Conservation (phyloP, 1,140 invertebrate species). For the Drosophila cardini region DNA sequence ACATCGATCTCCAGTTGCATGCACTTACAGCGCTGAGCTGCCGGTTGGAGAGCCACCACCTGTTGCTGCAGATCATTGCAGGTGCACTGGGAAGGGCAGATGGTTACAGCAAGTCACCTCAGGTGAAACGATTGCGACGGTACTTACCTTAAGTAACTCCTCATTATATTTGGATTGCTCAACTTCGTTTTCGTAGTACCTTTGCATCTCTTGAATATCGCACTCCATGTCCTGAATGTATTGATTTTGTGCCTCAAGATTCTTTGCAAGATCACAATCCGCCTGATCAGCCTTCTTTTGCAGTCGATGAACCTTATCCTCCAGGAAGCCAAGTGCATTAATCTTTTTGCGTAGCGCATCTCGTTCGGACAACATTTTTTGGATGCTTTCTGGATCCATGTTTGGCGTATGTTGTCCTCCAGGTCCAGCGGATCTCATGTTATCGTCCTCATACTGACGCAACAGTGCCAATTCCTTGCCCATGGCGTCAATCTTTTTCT, state of each 20-base stretch:
- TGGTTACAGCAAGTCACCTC: no score
- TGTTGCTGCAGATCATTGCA: slow-evolving; percentile 68
- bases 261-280: slow-evolving; percentile 27
- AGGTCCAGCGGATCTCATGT: slow-evolving; percentile 9
- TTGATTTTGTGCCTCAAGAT: slow-evolving; percentile 45
- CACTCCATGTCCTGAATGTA: slow-evolving; percentile 61
- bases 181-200: slow-evolving; percentile 68
- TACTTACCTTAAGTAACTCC: slow-evolving; percentile 60
- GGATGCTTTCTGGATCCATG: slow-evolving; percentile 56
- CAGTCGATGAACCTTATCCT: slow-evolving; percentile 33
- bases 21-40: slow-evolving; percentile 46
- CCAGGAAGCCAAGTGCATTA: slow-evolving; percentile 43
- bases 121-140: neutral
- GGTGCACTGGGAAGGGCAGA: slow-evolving; percentile 47
- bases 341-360: slow-evolving; percentile 63
- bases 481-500: slow-evolving; percentile 63
- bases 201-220: slow-evolving; percentile 74
- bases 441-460: slow-evolving; percentile 65
- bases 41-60: slow-evolving; percentile 35
- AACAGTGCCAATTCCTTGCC: slow-evolving; percentile 65
- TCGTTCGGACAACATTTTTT: slow-evolving; percentile 65
- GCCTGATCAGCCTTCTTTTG: slow-evolving; percentile 39
- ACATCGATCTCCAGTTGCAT: slow-evolving; percentile 62
- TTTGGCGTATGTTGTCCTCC: slow-evolving; percentile 16
- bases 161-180: slow-evolving; percentile 63